phyloP scores from a whole-genome alignment of 1,140 invertebrate genomes.

The Drosophila parvula region DNA sequence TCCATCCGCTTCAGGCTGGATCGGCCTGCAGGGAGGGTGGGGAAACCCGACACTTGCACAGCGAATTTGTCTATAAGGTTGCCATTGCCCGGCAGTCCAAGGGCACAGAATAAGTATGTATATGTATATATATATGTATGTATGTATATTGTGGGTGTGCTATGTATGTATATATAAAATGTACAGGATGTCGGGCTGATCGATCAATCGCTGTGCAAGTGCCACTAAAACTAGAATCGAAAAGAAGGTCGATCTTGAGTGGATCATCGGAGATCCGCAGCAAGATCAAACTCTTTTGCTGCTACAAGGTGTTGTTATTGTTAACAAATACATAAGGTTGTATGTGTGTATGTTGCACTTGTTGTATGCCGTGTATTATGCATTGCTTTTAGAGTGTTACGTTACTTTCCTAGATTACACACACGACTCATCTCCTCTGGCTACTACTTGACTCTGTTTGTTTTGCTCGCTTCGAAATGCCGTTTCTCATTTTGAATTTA shows the following conservation, averaged over 20 bases:
- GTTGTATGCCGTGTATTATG: constrained; percentile 49
- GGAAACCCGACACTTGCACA: constrained; percentile 47
- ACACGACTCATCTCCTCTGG: constrained; percentile 1
- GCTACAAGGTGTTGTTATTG: constrained; percentile 30
- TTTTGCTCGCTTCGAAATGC: constrained; percentile 50
- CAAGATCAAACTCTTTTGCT: constrained; percentile 46
- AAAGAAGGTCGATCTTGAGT: constrained; percentile 36
- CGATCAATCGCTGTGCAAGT: constrained; percentile 66
- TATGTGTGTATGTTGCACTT: constrained; percentile 36
- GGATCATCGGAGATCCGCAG: not conserved
- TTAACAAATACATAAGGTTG: constrained; percentile 44
- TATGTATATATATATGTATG: constrained; percentile 31
- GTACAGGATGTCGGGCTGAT: constrained; percentile 57
- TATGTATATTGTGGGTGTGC: constrained; percentile 21
- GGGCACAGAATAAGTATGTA: constrained; percentile 35
- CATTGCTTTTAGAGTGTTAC: constrained; percentile 50
- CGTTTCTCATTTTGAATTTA: constrained; percentile 58
- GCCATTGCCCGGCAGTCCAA: constrained; percentile 23
- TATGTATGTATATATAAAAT: constrained; percentile 64
- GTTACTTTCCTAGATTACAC: constrained; percentile 41
- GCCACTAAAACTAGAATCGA: constrained; percentile 35
- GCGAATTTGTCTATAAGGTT: constrained; percentile 48
- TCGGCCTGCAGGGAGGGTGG: constrained; percentile 7
- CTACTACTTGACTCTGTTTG: constrained; percentile 44
- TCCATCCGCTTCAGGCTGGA: not conserved